Evolutionary conservation across 2,797 vertebrate genomes (phyloP), one percentile per base, ranked within the genome.

Genomic region (Eurystomus glaucurus): DNA sequence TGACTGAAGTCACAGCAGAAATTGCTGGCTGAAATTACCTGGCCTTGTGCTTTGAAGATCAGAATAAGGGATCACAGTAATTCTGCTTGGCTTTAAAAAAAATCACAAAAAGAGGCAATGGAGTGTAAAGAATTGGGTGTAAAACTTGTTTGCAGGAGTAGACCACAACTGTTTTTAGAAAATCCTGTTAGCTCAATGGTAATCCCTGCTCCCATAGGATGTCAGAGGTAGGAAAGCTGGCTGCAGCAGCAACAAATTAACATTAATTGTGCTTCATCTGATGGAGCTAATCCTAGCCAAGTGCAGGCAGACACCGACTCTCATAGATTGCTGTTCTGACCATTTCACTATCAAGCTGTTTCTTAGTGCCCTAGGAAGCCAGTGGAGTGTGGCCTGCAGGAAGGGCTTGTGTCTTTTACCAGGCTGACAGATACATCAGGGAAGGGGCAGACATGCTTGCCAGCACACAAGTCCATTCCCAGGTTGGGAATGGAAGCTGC

Each of bases 181-280:
- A 4, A 65, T 77, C 22, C 39, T 91, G 18, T 85, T 85, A 89
- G 51, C 35, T 91, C 55, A 50, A 0, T 39, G 43, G 43, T 87
- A 89, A 94, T 89, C 70, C 51, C 64, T 92, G 51, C 39, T 91
- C 70, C 70, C 74, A 51, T 5, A 43, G 45, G 69, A 84, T 0
- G 2, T 50, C 57, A 71, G 88, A 69, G 46, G 62, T n/a, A 75
- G 69, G 54, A 81, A 88, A 81, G 14, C 85, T 72, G 79, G 23
- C 45, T 83, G 71, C 46, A 75, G 45, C 21, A 33, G 37, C 17
- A 52, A 19, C 46, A 81, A 86, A 95, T 95, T 90, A 91, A 20
- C 76, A 72, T 84, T 90, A 86, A 76, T 76, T 84, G 39, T 69
- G 43, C 77, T 91, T 94, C 79, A 45, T 79, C 70, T 88, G 72